Evolutionary conservation across 2,797 vertebrate species (phyloP), one percentile per base, ranked within the genome.

Genomic region (Heterohyrax brucei): DNA sequence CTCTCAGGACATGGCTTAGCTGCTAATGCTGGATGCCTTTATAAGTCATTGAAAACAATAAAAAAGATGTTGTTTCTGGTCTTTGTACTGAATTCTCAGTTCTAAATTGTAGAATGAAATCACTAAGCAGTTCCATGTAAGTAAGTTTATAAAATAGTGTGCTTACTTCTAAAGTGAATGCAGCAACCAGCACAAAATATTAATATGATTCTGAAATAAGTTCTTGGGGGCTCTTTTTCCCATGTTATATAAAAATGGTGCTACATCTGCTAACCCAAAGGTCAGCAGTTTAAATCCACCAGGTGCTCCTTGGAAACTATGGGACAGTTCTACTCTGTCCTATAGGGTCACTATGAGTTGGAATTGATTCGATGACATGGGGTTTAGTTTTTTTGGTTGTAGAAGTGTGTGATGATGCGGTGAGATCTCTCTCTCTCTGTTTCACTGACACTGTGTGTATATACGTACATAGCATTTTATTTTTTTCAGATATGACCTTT

Each of bases 401-500:
- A 39, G 39, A 86, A 76, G 21, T 46, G 1, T 83, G 16, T 30
- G 50, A 80, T 77, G 48, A 64, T 78, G 39, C 8, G 8, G 56
- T 89, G 39, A 56, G 53, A 28, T 28, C 9, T 13, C 64, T 66
- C 12, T 66, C 12, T 3, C 64, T 28, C 28, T 66, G 9, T 66
- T 28, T 66, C 28, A 39, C 39, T 39, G 39, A 39, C 39, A 39
- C 39, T 39, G 39, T 39, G 39, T 66, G 26, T 66, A 46, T 21
- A 73, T 72, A 66, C 50, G 30, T 86, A 2, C 59, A 33, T 33
- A 33, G 1, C 9, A 59, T 68, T 88, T 88, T 86, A 8, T 82
- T 82, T 86, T 84, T 83, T 72, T 10, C n/a, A 80, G 66, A 26
- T 86, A 56, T 62, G 46, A 56, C 70, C 22, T 78, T 87, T 95